Conservation (phyloP, 1,140 invertebrate genomes). For the Cecropterus lyciades region DNA sequence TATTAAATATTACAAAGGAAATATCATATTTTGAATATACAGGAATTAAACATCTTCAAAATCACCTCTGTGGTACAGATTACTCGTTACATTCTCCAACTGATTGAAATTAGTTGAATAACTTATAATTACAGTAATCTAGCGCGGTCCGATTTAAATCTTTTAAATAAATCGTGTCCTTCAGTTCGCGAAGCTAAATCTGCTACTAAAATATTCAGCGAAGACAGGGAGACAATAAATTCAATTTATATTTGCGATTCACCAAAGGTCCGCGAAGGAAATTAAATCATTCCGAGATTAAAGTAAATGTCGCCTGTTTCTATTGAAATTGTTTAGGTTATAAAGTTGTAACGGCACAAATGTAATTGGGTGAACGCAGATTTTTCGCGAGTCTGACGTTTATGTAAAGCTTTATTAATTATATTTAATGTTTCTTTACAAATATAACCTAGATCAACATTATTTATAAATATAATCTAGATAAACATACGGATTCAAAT, state of each 20-base stretch:
- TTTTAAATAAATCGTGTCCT: slow-evolving; percentile 29
- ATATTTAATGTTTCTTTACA: neutral
- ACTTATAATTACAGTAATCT: neutral
- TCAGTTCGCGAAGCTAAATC: slow-evolving; percentile 28
- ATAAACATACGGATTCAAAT: too few species aligned
- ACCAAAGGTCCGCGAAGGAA: slow-evolving; percentile 34
- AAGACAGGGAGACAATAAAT: too few species aligned
- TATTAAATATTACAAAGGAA: too few species aligned
- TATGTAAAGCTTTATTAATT: neutral
- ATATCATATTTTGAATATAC: too few species aligned
- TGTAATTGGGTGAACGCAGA: slow-evolving; percentile 5
- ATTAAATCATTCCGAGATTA: slow-evolving; percentile 37
- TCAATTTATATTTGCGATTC: slow-evolving; percentile 36
- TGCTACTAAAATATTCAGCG: slow-evolving; percentile 34
- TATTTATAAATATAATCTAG: too few species aligned
- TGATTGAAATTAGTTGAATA: neutral
- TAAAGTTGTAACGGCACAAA: slow-evolving; percentile 21
- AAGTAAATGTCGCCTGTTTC: too few species aligned
- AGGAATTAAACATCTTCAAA: too few species aligned
- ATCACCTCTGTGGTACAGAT: too few species aligned
- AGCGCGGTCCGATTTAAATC: slow-evolving; percentile 5
- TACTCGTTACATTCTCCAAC: too few species aligned
- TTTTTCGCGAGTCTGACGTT: neutral
- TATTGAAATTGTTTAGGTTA: slow-evolving; percentile 31
- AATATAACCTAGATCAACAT: too few species aligned